These are phyloP conservation scores for Pammene fasciana DNA, from an alignment of 2,888 invertebrate species.

Conservation along the genomic window DNA sequence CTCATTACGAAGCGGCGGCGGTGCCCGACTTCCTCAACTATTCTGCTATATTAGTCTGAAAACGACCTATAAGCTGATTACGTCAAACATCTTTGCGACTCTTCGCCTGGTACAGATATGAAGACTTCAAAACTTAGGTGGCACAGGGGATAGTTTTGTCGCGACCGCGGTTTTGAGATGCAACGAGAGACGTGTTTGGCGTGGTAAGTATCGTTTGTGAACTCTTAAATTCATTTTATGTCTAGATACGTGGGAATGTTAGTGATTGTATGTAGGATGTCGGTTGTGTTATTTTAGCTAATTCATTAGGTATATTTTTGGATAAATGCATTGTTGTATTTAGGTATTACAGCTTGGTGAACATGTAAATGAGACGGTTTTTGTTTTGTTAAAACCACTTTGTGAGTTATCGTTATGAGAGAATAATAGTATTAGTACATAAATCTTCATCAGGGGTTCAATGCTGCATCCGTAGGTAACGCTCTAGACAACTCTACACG, in stretches of 20 bases:
- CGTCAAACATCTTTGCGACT: not conserved
- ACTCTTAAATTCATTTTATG: not conserved
- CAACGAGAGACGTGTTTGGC: conserved; percentile 18
- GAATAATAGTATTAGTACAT: too few species aligned
- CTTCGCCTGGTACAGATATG: conserved; percentile 1
- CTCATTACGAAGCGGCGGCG: conserved; percentile 37
- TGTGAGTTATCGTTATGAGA: too few species aligned
- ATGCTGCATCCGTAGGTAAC: too few species aligned
- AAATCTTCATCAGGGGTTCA: too few species aligned
- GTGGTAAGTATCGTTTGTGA: not conserved
- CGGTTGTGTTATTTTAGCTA: too few species aligned
- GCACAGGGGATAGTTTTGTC: conserved; percentile 20
- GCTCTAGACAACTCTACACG: too few species aligned
- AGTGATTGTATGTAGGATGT: too few species aligned
- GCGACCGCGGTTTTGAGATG: conserved; percentile 17
- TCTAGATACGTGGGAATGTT: too few species aligned
- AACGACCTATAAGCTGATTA: not conserved
- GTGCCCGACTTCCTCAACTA: conserved; percentile 11
- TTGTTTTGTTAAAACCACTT: too few species aligned
- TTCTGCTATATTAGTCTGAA: not conserved
- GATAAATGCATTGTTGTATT: too few species aligned
- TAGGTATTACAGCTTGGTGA: too few species aligned
- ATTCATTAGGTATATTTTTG: too few species aligned
- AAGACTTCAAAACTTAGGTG: conserved; percentile 30
- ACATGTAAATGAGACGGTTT: not conserved